phyloP scores from a whole-genome alignment of 2,797 vertebrate genomes.

The Coreius guichenoti region DNA sequence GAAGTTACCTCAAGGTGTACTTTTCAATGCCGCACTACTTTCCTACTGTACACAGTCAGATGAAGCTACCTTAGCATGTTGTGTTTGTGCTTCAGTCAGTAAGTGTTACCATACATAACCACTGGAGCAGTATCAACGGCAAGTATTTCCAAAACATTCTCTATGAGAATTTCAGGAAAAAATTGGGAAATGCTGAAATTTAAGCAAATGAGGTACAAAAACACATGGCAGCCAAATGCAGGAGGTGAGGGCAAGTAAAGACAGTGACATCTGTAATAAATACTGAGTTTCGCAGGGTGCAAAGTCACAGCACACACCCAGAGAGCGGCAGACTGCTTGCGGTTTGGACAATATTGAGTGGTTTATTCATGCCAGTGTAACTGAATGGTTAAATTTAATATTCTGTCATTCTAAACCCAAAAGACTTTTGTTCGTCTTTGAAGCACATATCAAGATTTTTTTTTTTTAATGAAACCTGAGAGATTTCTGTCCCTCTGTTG shows the following conservation, averaged over 20 bases:
- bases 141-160: not conserved
- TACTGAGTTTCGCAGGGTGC: not conserved
- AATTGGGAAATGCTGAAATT: not conserved
- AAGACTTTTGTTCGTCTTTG: not conserved
- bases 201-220: not conserved
- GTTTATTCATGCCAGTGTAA: not conserved
- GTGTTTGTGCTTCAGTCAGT: not conserved
- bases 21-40: conserved; percentile 12
- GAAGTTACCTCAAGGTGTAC: conserved; percentile 23
- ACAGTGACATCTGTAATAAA: not conserved
- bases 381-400: not conserved
- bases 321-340: not conserved
- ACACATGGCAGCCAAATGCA: too few species aligned
- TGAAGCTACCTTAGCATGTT: not conserved
- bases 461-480: not conserved
- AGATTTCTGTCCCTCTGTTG: not conserved
- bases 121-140: not conserved
- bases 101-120: not conserved
- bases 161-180: not conserved
- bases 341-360: not conserved
- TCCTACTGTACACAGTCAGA: conserved; percentile 7
- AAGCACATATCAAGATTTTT: not conserved
- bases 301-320: not conserved
- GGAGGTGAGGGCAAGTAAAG: not conserved
- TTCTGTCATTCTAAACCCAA: not conserved